phyloP scores from a whole-genome alignment of 2,888 invertebrate genomes.

The Holacanthella duospinosa region DNA sequence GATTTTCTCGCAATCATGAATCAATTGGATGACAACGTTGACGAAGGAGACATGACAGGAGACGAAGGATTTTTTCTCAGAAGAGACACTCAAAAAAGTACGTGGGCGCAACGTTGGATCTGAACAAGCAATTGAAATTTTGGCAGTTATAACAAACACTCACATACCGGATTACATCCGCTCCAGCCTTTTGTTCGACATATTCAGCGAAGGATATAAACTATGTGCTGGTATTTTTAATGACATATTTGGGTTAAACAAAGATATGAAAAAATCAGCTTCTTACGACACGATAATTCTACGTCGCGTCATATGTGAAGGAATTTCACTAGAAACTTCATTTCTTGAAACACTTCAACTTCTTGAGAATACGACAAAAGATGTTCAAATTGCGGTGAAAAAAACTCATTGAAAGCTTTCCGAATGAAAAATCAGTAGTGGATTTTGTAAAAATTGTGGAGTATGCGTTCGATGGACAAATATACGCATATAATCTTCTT shows the following conservation, averaged over 20 bases:
- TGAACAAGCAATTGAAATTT: background rate
- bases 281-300: background rate
- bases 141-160: background rate
- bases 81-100: background rate
- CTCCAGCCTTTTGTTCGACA: background rate
- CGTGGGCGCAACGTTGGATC: background rate
- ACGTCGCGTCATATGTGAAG: background rate
- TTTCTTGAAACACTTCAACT: background rate
- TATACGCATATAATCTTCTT: background rate
- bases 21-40: background rate
- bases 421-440: background rate
- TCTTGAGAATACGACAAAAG: background rate
- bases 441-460: background rate
- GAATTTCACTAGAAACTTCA: background rate
- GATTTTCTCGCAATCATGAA: background rate
- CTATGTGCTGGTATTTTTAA: background rate
- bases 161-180: background rate
- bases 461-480: background rate
- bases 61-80: background rate
- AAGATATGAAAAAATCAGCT: background rate
- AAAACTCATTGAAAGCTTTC: background rate
- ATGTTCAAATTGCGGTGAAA: background rate
- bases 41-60: background rate
- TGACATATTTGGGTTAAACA: background rate
- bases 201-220: background rate